Percentiles rank a stretch among this genome's conserved stretches.
Conservation (phyloP, 1,140 invertebrate species). For the Neodiprion fabricii region DNA sequence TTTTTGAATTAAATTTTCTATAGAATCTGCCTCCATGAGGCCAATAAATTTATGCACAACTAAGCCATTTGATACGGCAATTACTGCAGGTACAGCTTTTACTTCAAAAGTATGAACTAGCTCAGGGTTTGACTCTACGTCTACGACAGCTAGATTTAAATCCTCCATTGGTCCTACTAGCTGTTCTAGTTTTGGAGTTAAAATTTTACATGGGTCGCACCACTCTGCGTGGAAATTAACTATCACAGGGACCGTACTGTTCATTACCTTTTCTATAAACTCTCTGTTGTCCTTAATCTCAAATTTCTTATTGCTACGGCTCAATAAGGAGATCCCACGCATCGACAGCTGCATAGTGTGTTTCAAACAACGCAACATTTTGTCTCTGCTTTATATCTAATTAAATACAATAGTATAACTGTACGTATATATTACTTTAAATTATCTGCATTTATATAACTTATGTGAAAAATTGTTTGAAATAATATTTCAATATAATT, state of each 20-base stretch:
- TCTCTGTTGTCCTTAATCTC: conserved; percentile 65
- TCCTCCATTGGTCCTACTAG: conserved; percentile 78
- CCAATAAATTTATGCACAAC: conserved; percentile 94
- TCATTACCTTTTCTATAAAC: conserved; percentile 76
- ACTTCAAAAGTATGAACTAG: conserved; percentile 84
- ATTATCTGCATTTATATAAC: too few relatives aligned
- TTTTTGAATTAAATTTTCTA: conserved; percentile 83
- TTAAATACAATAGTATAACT: conserved; percentile 12
- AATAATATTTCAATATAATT: too few relatives aligned
- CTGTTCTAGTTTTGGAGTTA: conserved; percentile 89
- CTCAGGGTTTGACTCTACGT: conserved; percentile 90
- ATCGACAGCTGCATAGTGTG: conserved; percentile 33
- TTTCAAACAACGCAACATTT: conserved; percentile 48
- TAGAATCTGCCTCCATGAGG: conserved; percentile 82
- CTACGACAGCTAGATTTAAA: conserved; percentile 88
- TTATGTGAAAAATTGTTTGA: too few relatives aligned
- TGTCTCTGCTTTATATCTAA: conserved; percentile 25
- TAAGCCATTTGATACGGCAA: conserved; percentile 87
- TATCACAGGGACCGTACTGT: conserved; percentile 80
- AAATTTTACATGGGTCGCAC: conserved; percentile 95
- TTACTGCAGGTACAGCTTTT: conserved; percentile 89
- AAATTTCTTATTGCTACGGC: conserved; percentile 58
- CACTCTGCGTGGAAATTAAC: conserved; percentile 91
- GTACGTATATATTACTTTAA: too few relatives aligned
- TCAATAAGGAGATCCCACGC: conserved; percentile 42